Base-by-base conservation (phyloP, 2,888 invertebrate species). In the Drosophila setosimentum region DNA sequence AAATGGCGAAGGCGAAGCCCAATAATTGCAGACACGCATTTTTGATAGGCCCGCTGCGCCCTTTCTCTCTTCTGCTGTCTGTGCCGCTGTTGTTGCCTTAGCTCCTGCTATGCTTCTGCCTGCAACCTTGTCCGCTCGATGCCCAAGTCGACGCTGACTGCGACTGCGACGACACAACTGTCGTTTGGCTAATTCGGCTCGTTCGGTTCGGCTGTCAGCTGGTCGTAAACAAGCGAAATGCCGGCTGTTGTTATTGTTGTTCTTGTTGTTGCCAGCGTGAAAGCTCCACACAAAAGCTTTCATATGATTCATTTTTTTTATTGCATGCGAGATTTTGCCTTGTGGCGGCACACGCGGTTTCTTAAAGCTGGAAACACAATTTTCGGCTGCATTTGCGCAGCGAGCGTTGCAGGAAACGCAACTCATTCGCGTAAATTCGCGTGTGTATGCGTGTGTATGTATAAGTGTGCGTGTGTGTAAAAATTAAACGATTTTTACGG, bases 331-430 rank as follows among this genome's bases (percentile, higher is more conserved):
- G 48, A 60, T 64, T 24, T 45, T 8, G 16, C 16, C 24, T 32
- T 18, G 10, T 18, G 30, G 8, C 33, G 24, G 40, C 54, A 64
- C 42, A 65, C 62, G 65, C 71, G 53, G 50, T 57, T 66, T 80
- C 68, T 80, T 80, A 83, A 82, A 83, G 79, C 63, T 61, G 60
- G 57, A 66, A 66, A 59, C 49, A 21, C 40, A 72, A 66, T 76
- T 80, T 78, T 85, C 55, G 86, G 80, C 88, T 86, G 89, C 85
- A 85, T 89, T 85, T 78, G 88, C 80, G 90, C 82, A 84, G 64
- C 78, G 83, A 81, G 78, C 78, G 83, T 87, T 91, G 88, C 90
- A 87, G 82, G 88, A 75, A 83, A 79, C 64, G 76, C 82, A 81
- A 68, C 82, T 81, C 53, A 72, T 76, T 87, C 82, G 85, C 71